Evolutionary conservation across 2,888 invertebrate species (phyloP), one percentile per base, ranked within the genome.

Genomic region (Buathra laborator): DNA sequence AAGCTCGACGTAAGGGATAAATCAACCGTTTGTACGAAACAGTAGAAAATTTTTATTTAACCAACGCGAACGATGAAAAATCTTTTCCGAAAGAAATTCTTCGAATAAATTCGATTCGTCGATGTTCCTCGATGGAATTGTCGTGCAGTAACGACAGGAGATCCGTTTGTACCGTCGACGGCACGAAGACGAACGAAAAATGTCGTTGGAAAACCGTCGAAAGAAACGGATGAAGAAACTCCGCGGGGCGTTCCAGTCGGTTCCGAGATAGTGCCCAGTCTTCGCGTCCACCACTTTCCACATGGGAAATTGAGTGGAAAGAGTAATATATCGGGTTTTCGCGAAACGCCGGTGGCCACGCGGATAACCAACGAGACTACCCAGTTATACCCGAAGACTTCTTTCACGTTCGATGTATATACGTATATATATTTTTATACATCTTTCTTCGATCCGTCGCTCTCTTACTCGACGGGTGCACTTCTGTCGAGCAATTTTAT

Each of bases 261-360:
- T 81, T 81, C 37, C 84, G 77, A 77, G 84, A 84, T 84, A 77
- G 81, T 68, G 62, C 71, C 56, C 62, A 72, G 84, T 81, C 72
- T 19, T 72, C 68, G 81, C 75, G 43, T 53, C 71, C 71, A 76
- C 79, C 83, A 80, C 83, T 79, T 85, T 85, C 81, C 74, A 68
- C 83, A 62, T 66, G 83, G 86, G 83, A 86, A 86, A 86, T 86
- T 86, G 86, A 85, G 81, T 81, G 86, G 86, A 86, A 86, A 85
- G 85, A 78, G 83, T 85, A 86, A 81, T 86, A 85, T 86, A 86
- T 86, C 85, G 85, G 83, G 81, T 86, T 85, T 86, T 71, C 72
- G 48, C 76, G 56, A 84, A 84, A 84, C 72, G 84, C 80, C 80
- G 48, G 51, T 81, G 81, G 84, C 84, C 84, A 84, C 84, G 77